Evolutionary conservation across 2,797 vertebrate genomes (phyloP).

Genomic region (Pangasius sanitwongsei): DNA sequence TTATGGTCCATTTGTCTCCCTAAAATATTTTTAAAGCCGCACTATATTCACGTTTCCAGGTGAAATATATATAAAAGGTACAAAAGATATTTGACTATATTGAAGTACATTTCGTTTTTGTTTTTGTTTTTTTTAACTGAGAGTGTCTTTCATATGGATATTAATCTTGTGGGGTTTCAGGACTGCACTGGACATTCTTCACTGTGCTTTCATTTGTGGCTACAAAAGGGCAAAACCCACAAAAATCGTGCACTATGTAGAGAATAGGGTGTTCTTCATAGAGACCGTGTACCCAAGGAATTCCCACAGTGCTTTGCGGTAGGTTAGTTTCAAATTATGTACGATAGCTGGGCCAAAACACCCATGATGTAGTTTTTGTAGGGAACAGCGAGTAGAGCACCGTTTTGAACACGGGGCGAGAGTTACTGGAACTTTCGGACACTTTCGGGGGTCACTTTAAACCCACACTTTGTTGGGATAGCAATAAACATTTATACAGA

Average conservation of each 20-base stretch:
- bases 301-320: constrained; percentile 4
- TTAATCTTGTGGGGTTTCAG: not conserved
- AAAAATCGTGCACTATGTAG: not conserved
- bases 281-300: not conserved
- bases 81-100: not conserved
- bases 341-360: not conserved
- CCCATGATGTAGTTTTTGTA: not conserved
- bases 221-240: not conserved
- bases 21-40: not conserved
- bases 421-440: not conserved
- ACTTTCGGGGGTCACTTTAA: not conserved
- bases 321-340: not conserved
- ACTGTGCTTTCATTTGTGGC: not conserved
- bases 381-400: not conserved
- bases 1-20: not conserved
- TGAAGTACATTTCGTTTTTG: not conserved
- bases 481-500: not conserved
- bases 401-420: too few relatives aligned
- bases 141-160: not conserved
- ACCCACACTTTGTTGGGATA: too few relatives aligned
- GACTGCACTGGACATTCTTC: not conserved
- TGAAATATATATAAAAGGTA: not conserved
- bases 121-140: not conserved
- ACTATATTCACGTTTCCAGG: not conserved
- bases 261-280: not conserved